Evolutionary conservation across 2,797 vertebrate species (phyloP).

Genomic region (Anableps anableps): DNA sequence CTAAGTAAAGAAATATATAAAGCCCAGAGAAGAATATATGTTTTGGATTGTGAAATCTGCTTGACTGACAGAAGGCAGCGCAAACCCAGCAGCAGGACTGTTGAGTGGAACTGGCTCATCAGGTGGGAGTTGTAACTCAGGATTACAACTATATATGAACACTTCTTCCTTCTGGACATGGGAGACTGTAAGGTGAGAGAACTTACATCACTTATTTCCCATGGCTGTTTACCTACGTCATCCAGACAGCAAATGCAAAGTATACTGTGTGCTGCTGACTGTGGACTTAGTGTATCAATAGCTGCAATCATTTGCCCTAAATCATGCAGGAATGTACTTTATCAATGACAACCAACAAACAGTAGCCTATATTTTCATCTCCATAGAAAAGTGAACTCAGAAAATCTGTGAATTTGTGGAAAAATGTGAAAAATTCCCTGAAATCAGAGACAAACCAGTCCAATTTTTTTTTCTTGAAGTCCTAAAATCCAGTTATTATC

Average conservation of each 20-base stretch:
- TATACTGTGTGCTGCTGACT: not conserved
- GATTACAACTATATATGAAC: constrained; percentile 11
- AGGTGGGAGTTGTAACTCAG: constrained; percentile 10
- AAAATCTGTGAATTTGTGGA: not conserved
- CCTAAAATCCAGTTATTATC: not conserved
- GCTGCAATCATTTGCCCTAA: not conserved
- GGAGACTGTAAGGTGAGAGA: not conserved
- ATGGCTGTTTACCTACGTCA: not conserved
- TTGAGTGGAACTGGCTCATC: constrained; percentile 9
- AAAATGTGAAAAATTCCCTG: not conserved
- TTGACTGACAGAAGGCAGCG: constrained; percentile 4
- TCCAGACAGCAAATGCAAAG: not conserved
- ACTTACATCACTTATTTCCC: constrained; percentile 10
- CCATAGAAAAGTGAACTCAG: not conserved
- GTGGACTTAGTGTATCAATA: not conserved
- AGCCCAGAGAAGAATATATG: not conserved
- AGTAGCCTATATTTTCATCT: not conserved
- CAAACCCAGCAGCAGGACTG: constrained; percentile 2
- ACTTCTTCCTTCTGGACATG: constrained; percentile 9
- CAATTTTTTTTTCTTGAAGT: not conserved
- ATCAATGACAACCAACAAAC: not conserved
- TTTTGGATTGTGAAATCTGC: constrained; percentile 10
- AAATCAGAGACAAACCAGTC: not conserved
- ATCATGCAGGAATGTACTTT: not conserved
- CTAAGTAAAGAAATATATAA: not conserved